Conservation (phyloP, 2,113 vertebrate genomes). For the Lasiurus borealis region DNA sequence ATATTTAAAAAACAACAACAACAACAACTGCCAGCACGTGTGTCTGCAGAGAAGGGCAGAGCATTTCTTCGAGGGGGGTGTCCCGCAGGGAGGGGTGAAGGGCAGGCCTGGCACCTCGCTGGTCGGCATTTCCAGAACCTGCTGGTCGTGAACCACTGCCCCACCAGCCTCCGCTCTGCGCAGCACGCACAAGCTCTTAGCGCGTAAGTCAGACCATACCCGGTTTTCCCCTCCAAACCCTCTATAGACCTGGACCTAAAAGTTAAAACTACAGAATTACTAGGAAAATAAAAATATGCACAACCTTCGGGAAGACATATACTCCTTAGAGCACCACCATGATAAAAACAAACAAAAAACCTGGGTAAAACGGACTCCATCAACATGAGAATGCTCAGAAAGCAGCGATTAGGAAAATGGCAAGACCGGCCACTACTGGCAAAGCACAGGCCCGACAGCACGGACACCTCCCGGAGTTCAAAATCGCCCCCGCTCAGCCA, state of each 20-base stretch:
- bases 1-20: too few species aligned
- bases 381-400: not conserved
- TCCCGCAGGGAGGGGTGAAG: not conserved
- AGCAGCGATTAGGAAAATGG: not conserved
- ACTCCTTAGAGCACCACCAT: not conserved
- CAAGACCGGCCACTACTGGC: not conserved
- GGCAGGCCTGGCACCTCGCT: not conserved
- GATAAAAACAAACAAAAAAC: not conserved
- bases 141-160: accelerated
- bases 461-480: not conserved
- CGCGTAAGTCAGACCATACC: accelerated
- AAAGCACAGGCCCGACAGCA: not conserved
- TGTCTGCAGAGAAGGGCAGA: not conserved
- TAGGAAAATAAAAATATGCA: too few species aligned
- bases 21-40: too few species aligned
- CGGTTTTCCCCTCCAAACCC: not conserved
- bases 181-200: not conserved
- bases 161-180: not conserved
- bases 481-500: too few species aligned
- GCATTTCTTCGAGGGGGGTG: not conserved
- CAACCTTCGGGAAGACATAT: too few species aligned
- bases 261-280: not conserved
- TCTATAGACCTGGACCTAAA: not conserved
- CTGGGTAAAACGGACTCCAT: not conserved
- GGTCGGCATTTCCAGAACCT: not conserved